Percentiles rank a stretch among this genome's conserved stretches.
These are phyloP conservation scores for Aporrectodea caliginosa DNA, from an alignment of 1,140 invertebrate genomes.

Conservation along the genomic window DNA sequence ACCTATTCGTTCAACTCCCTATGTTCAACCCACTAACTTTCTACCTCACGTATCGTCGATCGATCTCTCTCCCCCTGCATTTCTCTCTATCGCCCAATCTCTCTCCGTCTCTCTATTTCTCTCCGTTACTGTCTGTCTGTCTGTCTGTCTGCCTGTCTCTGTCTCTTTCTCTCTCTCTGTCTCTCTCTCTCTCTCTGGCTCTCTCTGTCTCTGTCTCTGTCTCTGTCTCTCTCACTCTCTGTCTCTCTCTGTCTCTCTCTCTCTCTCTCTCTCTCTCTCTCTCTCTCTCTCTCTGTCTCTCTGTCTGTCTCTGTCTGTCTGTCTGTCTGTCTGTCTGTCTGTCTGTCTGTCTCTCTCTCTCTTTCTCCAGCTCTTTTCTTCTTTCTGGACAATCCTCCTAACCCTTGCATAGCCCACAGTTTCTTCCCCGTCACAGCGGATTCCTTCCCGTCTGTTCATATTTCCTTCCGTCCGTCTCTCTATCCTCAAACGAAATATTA, in stretches of 20 bases:
- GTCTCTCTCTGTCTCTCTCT: background rate
- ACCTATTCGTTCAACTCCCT: too few species aligned
- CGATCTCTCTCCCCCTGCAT: background rate
- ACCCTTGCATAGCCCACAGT: too few species aligned
- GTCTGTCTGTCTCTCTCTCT: background rate
- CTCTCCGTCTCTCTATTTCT: background rate
- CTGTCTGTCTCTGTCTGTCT: background rate
- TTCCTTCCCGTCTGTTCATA: too few species aligned
- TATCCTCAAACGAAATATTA: too few species aligned
- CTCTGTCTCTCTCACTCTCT: background rate
- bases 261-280: background rate
- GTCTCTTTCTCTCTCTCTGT: background rate
- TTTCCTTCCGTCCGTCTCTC: too few species aligned
- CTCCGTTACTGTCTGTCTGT: background rate
- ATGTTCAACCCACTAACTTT: too few species aligned
- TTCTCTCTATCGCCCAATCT: too few species aligned
- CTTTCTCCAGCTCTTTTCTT: background rate
- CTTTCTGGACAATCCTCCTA: too few species aligned
- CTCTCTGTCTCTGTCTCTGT: background rate
- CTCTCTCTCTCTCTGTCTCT: background rate
- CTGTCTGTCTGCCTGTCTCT: background rate
- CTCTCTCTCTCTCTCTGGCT: background rate
- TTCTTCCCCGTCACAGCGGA: too few species aligned
- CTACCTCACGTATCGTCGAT: background rate
- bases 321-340: background rate